Evolutionary conservation across 2,113 vertebrate genomes (phyloP).

Genomic region (Cnemophilus loriae): DNA sequence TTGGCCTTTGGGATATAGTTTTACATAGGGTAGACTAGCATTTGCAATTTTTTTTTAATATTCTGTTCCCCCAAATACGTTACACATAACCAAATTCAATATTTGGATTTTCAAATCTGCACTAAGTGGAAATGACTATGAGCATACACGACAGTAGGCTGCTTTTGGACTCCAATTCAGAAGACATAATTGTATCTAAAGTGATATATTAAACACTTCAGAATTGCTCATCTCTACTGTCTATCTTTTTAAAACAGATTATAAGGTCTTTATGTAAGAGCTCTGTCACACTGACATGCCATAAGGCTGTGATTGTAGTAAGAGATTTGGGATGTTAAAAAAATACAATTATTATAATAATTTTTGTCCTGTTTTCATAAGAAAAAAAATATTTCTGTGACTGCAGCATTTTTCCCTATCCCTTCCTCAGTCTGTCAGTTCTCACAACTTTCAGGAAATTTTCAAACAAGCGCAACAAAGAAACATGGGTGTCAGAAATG

Average conservation of each 20-base stretch:
- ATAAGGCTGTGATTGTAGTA: neutral
- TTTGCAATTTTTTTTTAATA: neutral
- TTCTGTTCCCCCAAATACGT: neutral
- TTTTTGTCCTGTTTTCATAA: neutral
- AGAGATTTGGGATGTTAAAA: neutral
- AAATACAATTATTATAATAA: neutral
- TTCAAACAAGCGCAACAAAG: neutral
- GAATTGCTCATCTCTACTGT: neutral
- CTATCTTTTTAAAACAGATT: neutral
- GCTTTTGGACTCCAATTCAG: neutral
- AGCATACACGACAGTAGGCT: neutral
- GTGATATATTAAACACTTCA: neutral
- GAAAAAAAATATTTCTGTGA: neutral
- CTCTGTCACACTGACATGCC: neutral
- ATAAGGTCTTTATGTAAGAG: neutral
- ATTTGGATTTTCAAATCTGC: conserved; percentile 28
- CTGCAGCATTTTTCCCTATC: neutral
- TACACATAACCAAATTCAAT: conserved; percentile 22
- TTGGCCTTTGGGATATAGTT: conserved; percentile 4
- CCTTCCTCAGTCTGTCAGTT: neutral
- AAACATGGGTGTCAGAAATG: neutral
- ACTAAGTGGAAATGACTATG: neutral
- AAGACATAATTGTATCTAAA: neutral
- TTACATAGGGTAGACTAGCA: neutral
- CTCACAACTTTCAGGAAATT: neutral